These are phyloP conservation scores for Chamaetylas fuelleborni DNA, from an alignment of 2,113 vertebrate genomes.

Conservation along the genomic window DNA sequence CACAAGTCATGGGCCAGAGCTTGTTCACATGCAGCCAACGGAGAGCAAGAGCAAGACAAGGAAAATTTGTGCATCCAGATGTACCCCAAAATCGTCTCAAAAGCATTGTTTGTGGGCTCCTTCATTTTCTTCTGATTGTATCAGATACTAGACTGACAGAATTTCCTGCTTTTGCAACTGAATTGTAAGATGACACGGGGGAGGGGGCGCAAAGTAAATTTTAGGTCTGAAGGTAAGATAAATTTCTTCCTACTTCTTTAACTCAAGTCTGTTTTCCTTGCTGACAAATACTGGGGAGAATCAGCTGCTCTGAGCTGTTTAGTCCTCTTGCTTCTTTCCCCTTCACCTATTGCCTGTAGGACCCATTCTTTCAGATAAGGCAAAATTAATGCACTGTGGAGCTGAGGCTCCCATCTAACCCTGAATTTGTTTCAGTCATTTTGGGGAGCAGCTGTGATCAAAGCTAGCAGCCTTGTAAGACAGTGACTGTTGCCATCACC, in stretches of 20 bases:
- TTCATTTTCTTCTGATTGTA: not conserved
- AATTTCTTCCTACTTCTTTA: not conserved
- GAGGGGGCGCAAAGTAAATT: not conserved
- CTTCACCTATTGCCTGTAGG: not conserved
- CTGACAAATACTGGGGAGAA: not conserved
- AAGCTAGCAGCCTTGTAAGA: not conserved
- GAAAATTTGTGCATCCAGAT: not conserved
- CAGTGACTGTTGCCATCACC: not conserved
- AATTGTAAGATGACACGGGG: not conserved
- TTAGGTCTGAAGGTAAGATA: not conserved
- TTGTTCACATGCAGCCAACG: not conserved
- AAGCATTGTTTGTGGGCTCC: not conserved
- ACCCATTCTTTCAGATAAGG: not conserved
- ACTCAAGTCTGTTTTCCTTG: not conserved
- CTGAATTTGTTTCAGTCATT: not conserved
- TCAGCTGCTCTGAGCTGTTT: not conserved
- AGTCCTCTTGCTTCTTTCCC: not conserved
- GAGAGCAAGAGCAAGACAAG: not conserved
- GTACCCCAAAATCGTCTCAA: not conserved
- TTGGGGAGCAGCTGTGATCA: not conserved
- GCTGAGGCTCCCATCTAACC: not conserved
- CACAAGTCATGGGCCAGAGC: not conserved
- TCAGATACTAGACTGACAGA: not conserved
- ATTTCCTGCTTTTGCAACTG: not conserved
- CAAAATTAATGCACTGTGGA: not conserved